Evolutionary conservation across 1,140 invertebrate species (phyloP).

Genomic region (Drosophila sproati): DNA sequence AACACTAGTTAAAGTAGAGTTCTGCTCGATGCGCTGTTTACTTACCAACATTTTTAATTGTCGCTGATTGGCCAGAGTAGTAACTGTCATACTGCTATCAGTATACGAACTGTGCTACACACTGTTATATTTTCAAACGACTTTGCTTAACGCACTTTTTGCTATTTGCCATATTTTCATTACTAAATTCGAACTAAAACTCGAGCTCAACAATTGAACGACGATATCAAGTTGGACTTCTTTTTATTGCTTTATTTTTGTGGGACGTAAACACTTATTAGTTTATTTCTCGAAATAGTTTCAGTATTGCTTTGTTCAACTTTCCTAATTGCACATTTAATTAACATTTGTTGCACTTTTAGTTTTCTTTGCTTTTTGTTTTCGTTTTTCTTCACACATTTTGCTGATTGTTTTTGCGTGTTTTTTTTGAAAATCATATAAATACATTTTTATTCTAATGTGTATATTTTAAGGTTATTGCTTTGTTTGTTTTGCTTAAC

Average conservation of each 20-base stretch:
- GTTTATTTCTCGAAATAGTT: conserved; percentile 16
- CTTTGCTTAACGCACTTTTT: conserved; percentile 43
- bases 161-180: conserved; percentile 40
- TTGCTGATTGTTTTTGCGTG: conserved; percentile 38
- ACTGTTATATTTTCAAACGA: conserved; percentile 66
- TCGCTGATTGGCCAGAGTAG: too few species aligned
- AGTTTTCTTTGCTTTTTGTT: conserved; percentile 25
- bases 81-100: neutral
- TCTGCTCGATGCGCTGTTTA: too few species aligned
- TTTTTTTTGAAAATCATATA: conserved; percentile 18
- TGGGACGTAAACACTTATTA: too few species aligned
- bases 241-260: neutral
- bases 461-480: conserved; percentile 15
- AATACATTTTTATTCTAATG: conserved; percentile 13
- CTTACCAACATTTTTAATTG: too few species aligned
- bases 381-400: conserved; percentile 24
- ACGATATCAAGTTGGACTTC: conserved; percentile 8
- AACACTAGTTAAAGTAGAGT: too few species aligned
- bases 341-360: conserved; percentile 67
- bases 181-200: conserved; percentile 48
- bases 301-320: conserved; percentile 44
- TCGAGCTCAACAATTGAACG: conserved; percentile 18
- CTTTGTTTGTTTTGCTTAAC: conserved; percentile 30
- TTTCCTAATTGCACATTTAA: conserved; percentile 76
- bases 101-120: neutral